Evolutionary conservation across 2,797 vertebrate species (phyloP), one percentile per base, ranked within the genome.

Genomic region (Corythornis leucogaster): DNA sequence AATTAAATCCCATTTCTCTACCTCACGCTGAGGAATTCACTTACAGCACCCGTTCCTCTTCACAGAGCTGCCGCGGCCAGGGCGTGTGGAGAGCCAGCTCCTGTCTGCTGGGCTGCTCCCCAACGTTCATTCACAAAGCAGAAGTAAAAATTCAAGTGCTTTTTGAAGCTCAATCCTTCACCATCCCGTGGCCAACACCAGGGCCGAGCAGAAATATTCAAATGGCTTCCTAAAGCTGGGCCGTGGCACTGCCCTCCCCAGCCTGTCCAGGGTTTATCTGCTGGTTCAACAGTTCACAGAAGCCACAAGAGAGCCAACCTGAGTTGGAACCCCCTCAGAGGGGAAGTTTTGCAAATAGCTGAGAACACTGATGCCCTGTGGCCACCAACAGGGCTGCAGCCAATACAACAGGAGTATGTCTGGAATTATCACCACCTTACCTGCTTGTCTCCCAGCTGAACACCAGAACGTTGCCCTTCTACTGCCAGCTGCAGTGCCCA

Each of bases 121-220:
- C 66, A 2, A 31, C 3, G 70, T 4, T 81, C 77, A 8, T 22
- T 77, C 54, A 73, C 83, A 87, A 95, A 96, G 95, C 85, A 95
- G 91, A 96, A 96, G 92, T 95, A 69, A 81, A 66, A 66, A 63
- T 82, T 55, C 24, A 0, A 42, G 25, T 58, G 61, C 80, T 85
- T 71, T 73, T 46, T 71, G 93, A 89, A 92, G 38, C 38, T 83
- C 93, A 59, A 70, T 71, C 85, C 90, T 76, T 74, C 46, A 42
- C 78, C 92, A 90, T 90, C 83, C 80, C 17, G 25, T 14, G 24
- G 0, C 88, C 93, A 80, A 50, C 42, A 71, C 71, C 91, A 86
- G 40, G 15, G 84, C 30, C 14, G 73, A 90, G 71, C 54, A 77
- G 28, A 88, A 70, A 80, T 87, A 96, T 88, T 95, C 91, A 95